Evolutionary conservation across 2,888 invertebrate species (phyloP), one percentile per base, ranked within the genome.

Genomic region (Drosophila falleni): DNA sequence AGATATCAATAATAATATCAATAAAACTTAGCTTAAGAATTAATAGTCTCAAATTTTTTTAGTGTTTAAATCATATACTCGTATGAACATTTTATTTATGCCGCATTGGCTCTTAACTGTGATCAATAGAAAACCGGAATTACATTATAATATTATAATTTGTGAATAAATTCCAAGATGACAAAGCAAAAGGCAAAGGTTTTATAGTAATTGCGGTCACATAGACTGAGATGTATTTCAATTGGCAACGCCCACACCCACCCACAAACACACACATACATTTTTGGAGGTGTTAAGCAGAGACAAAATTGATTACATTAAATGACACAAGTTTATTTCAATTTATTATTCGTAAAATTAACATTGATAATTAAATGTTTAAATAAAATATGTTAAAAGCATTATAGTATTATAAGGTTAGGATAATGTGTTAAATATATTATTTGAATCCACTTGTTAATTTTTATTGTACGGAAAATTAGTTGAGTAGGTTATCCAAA

Each of bases 191-290:
- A 13, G 35, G 5, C 4, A 35, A 35, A 5, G 35, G 5, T 35
- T 13, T 13, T 5, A 35, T 11, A 11, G 10, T 41, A 9, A 41
- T 16, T 41, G 4, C 15, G 9, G 16, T 9, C 41, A 10, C 10
- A 41, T 16, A 10, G 4, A 1, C 16, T 10, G 1, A 41, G 10
- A 41, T 41, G 19, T 23, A 44, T 44, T 78, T 81, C 80, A 85
- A 85, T 88, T 87, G 78, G 68, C 51, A 53, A 63, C 75, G 75
- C 55, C 64, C 61, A 3, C 23, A 23, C 23, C 23, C 23, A 23
- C 19, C 1, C 19, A 19, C 19, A 19, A 47, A 59, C 50, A 31
- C 42, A 35, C 29, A n/a, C n/a, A n/a, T n/a, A n/a, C n/a, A n/a
- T 37, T 46, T 56, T 56, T 58, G 33, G 10, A n/a, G 37, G 31